phyloP scores from a whole-genome alignment of 2,888 invertebrate genomes.

The Tholera decimalis region DNA sequence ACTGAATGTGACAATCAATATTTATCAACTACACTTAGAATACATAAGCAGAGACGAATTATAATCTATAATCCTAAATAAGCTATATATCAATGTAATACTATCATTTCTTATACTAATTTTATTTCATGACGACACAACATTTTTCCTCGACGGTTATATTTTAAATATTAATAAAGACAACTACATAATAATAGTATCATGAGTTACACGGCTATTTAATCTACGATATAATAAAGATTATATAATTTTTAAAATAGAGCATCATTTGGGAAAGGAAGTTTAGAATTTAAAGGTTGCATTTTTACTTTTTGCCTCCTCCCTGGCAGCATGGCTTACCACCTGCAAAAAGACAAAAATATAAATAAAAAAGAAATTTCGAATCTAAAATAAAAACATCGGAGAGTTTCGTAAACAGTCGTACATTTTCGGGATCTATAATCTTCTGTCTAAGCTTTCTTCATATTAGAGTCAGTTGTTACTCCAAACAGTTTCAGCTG shows the following conservation, averaged over 20 bases:
- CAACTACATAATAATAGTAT: constrained; percentile 62
- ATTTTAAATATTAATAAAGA: constrained; percentile 68
- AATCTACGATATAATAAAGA: constrained; percentile 63
- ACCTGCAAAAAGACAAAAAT: constrained; percentile 74
- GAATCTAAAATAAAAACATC: background rate
- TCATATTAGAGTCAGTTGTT: no score
- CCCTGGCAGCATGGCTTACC: constrained; percentile 87
- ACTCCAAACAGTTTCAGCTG: no score
- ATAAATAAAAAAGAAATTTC: background rate
- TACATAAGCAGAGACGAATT: constrained; percentile 72
- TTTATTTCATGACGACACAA: constrained; percentile 82
- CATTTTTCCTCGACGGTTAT: constrained; percentile 60
- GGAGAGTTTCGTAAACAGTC: no score
- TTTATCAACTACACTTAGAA: constrained; percentile 56
- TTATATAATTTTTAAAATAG: constrained; percentile 64
- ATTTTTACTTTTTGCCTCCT: constrained; percentile 76
- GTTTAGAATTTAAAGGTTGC: constrained; percentile 37
- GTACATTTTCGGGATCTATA: no score
- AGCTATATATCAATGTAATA: constrained; percentile 44
- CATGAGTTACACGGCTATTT: constrained; percentile 50
- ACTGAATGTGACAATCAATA: constrained; percentile 83
- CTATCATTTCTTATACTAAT: constrained; percentile 52
- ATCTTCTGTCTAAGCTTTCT: no score
- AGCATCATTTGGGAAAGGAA: constrained; percentile 61
- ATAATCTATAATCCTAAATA: constrained; percentile 53